A percentile compares a stretch with the other conserved stretches of the same genome.
Evolutionary conservation across 2,797 vertebrate genomes (phyloP).

Genomic region (Semotilus atromaculatus): DNA sequence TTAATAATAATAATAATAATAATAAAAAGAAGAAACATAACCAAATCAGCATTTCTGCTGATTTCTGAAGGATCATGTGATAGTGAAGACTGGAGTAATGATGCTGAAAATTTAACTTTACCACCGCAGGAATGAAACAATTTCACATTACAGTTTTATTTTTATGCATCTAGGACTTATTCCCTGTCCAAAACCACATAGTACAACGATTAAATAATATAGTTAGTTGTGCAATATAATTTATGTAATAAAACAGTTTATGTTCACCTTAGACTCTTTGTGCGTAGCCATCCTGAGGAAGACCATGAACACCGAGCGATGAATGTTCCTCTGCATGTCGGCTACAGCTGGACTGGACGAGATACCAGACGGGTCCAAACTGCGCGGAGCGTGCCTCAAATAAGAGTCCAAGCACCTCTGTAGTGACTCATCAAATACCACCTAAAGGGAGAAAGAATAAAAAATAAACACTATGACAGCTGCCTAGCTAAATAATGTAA

Average conservation of each 20-base stretch:
- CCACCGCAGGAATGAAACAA: background rate
- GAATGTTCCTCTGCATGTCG: slow-evolving; percentile 82
- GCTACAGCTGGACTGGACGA: slow-evolving; percentile 77
- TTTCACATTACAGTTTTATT: background rate
- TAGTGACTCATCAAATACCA: slow-evolving; percentile 92
- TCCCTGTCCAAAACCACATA: background rate
- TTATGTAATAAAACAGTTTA: slow-evolving; percentile 46
- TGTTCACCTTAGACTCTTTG: slow-evolving; percentile 93
- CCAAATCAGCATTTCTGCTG: background rate
- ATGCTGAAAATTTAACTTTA: background rate
- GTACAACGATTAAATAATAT: background rate
- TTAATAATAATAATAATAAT: background rate
- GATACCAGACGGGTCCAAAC: slow-evolving; percentile 75
- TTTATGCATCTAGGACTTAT: background rate
- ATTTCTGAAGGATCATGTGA: background rate
- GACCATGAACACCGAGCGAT: slow-evolving; percentile 86
- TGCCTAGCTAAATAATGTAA: background rate
- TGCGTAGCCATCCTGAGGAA: slow-evolving; percentile 97
- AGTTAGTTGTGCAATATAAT: background rate
- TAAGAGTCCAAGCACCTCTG: slow-evolving; percentile 94
- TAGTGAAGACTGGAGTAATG: background rate
- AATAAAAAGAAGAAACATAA: background rate
- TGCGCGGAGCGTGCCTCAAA: slow-evolving; percentile 83
- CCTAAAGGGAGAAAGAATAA: slow-evolving; percentile 70
- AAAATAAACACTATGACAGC: background rate